phyloP scores from a whole-genome alignment of 1,140 invertebrate species.

The Drosophila sturtevanti region DNA sequence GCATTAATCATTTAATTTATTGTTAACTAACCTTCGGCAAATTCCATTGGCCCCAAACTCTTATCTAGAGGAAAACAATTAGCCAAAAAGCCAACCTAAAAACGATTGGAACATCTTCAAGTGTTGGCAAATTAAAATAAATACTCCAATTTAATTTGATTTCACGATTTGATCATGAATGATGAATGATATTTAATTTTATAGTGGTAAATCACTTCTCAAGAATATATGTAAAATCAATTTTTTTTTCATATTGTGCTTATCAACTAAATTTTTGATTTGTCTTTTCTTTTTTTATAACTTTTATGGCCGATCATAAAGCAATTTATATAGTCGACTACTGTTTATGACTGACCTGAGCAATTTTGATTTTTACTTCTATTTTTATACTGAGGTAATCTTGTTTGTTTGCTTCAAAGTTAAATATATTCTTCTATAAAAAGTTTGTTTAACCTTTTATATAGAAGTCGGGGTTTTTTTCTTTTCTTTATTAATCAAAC shows the following conservation, averaged over 20 bases:
- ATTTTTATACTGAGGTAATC: background rate
- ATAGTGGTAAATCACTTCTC: background rate
- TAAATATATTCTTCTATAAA: background rate
- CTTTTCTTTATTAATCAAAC: background rate
- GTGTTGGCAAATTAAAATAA: conserved; percentile 5
- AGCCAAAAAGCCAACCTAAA: background rate
- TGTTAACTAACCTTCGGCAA: background rate
- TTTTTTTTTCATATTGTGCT: background rate
- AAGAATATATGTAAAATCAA: background rate
- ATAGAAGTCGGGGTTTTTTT: too few species aligned
- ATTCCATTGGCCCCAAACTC: background rate
- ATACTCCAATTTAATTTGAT: background rate
- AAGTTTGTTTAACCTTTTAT: background rate
- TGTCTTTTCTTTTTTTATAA: background rate
- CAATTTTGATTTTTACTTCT: background rate
- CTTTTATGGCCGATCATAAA: background rate
- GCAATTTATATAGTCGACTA: background rate
- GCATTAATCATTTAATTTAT: background rate
- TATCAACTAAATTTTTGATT: background rate
- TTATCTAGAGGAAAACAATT: conserved; percentile 5
- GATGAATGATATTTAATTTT: background rate
- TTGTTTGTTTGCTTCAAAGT: background rate
- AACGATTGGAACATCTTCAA: background rate
- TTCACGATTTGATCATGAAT: background rate
- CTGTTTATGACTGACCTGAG: background rate